Conservation (phyloP, 2,888 invertebrate species). For the Venustoraphidia nigricollis region DNA sequence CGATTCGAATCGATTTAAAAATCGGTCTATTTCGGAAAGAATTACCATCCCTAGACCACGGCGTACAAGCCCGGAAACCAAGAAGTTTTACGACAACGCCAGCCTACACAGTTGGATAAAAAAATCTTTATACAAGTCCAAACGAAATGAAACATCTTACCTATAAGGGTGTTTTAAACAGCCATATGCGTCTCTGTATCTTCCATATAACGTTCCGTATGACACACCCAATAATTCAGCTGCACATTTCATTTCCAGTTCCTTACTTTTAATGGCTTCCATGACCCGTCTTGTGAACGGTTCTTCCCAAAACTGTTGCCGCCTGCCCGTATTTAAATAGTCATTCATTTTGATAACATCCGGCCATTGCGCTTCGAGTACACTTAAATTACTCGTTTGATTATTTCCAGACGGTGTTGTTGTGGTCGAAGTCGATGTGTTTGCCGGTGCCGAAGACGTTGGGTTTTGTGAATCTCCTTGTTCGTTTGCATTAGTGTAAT, state of each 20-base stretch:
- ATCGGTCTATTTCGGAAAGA: too few relatives aligned
- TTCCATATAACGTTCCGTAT: conserved; percentile 78
- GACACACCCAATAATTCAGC: conserved; percentile 81
- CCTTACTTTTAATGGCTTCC: conserved; percentile 81
- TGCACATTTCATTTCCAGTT: conserved; percentile 85
- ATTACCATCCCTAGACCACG: too few relatives aligned
- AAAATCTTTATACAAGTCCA: too few relatives aligned
- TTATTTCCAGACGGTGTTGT: neutral
- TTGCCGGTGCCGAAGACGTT: conserved; percentile 5
- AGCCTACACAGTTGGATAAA: too few relatives aligned
- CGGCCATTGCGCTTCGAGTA: conserved; percentile 29
- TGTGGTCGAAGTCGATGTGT: neutral
- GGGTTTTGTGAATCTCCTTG: neutral
- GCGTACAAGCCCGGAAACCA: too few relatives aligned
- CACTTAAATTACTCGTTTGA: conserved; percentile 19
- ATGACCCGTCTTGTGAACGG: conserved; percentile 75
- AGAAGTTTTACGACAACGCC: too few relatives aligned
- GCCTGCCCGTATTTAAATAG: conserved; percentile 67
- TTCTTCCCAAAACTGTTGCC: conserved; percentile 89
- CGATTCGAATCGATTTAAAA: too few relatives aligned
- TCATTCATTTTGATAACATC: conserved; percentile 79
- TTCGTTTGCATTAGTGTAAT: neutral
- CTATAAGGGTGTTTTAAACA: conserved; percentile 78
- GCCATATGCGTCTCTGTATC: conserved; percentile 79
- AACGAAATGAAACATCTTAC: conserved; percentile 26